Evolutionary conservation across 2,797 vertebrate genomes (phyloP), one percentile per base, ranked within the genome.

Genomic region (Lates japonicus): DNA sequence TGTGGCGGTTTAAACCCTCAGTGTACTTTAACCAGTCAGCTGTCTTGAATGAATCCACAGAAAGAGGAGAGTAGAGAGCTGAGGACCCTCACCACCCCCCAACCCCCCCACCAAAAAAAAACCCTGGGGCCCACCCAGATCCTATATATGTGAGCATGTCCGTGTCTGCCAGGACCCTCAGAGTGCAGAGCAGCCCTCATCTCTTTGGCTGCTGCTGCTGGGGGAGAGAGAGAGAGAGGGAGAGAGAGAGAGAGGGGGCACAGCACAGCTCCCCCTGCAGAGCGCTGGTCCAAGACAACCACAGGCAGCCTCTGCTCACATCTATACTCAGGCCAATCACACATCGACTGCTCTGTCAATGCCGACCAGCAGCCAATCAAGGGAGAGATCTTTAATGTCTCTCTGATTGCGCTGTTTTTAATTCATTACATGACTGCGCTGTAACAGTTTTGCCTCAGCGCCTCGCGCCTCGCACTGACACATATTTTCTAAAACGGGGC

Each of bases 321-420:
- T 79, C 74, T 29, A 76, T 54, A 63, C 75, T 80, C 79, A 62
- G 62, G 72, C 78, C 76, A 83, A 81, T 84, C 83, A 66, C 75
- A 82, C 70, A 60, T 80, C 78, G 69, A 69, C 74, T 74, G 69
- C 74, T 84, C 77, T 37, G 82, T 88, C 87, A 89, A 67, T 75
- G 70, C 69, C 49, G 16, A 72, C 61, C 70, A 46, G 80, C 77
- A 75, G 74, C 87, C 80, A 88, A 82, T 89, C 14, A 65, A 85
- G 58, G 66, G 54, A 58, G 75, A 76, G 83, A 64, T 78, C 81
- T 72, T 74, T 79, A 72, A 88, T 77, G 80, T 80, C 66, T 87
- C 67, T 80, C 59, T 85, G 88, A 90, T 86, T 80, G 79, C 17
- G 33, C 85, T 84, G 88, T 78, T 92, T 89, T 87, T 84, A 87